Percentiles rank a stretch among this genome's conserved stretches.
Evolutionary conservation across 2,797 vertebrate species (phyloP).

Genomic region (Sebastes glaucus): DNA sequence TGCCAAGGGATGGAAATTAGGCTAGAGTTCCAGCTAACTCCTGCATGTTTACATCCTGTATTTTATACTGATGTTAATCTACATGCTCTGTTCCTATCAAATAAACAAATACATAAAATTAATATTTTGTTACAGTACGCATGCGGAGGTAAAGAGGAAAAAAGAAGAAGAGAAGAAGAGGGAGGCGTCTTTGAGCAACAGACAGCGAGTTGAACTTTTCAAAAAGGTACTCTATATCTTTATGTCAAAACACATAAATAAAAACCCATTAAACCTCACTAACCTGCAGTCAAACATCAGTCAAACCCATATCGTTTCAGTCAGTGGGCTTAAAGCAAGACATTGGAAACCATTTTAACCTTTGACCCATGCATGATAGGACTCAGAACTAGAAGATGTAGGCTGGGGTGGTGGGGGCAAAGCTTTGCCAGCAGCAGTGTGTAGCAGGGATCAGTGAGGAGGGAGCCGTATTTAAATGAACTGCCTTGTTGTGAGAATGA

Average conservation of each 20-base stretch:
- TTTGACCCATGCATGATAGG: background rate
- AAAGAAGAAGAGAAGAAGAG: constrained; percentile 87
- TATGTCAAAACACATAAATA: background rate
- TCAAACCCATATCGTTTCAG: too few relatives aligned
- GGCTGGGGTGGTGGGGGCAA: background rate
- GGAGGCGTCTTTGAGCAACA: constrained; percentile 85
- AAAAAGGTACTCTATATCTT: constrained; percentile 85
- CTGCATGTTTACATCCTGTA: too few relatives aligned
- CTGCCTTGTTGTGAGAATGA: too few relatives aligned
- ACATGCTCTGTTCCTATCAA: too few relatives aligned
- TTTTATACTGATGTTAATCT: too few relatives aligned
- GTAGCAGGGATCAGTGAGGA: background rate
- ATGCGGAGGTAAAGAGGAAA: constrained; percentile 86
- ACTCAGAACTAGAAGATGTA: background rate
- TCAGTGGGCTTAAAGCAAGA: background rate
- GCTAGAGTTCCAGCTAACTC: too few relatives aligned
- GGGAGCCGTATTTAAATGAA: too few relatives aligned
- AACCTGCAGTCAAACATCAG: background rate
- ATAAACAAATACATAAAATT: fast-evolving
- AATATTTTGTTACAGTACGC: constrained; percentile 76
- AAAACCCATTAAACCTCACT: background rate
- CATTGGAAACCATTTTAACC: background rate
- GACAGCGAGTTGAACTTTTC: constrained; percentile 87
- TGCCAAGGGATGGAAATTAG: too few relatives aligned
- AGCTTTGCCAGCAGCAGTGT: background rate